Conservation (phyloP, 2,888 invertebrate genomes). For the Synanthedon tipuliformis region DNA sequence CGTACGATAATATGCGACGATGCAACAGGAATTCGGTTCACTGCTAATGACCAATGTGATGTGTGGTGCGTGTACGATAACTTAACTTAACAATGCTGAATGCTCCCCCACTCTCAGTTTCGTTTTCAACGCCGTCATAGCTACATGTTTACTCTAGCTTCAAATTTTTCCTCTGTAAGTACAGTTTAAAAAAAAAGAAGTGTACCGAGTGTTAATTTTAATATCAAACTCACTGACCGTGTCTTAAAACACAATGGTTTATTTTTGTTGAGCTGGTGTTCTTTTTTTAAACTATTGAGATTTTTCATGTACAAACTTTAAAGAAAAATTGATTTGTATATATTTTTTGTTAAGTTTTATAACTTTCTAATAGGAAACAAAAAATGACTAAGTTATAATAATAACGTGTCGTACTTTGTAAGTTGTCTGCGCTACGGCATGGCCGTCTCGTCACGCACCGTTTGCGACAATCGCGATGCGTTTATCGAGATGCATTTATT, state of each 20-base stretch:
- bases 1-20: conserved; percentile 38
- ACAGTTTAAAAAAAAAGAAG: neutral
- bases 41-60: conserved; percentile 30
- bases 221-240: neutral
- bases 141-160: conserved; percentile 10
- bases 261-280: no score
- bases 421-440: no score
- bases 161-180: neutral
- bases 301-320: no score
- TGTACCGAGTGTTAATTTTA: neutral
- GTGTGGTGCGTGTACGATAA: conserved; percentile 17
- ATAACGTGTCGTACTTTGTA: no score
- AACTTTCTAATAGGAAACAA: no score
- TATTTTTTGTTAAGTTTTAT: no score
- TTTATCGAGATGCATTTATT: conserved; percentile 26
- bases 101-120: conserved; percentile 30
- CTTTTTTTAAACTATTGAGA: no score
- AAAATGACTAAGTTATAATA: no score
- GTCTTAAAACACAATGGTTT: neutral
- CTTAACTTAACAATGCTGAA: conserved; percentile 13
- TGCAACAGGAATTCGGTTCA: conserved; percentile 40
- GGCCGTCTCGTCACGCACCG: conserved; percentile 5
- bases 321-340: no score
- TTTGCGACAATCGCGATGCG: conserved; percentile 19
- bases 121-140: conserved; percentile 21